Conservation (phyloP, 2,888 invertebrate genomes). For the Apamea monoglypha region DNA sequence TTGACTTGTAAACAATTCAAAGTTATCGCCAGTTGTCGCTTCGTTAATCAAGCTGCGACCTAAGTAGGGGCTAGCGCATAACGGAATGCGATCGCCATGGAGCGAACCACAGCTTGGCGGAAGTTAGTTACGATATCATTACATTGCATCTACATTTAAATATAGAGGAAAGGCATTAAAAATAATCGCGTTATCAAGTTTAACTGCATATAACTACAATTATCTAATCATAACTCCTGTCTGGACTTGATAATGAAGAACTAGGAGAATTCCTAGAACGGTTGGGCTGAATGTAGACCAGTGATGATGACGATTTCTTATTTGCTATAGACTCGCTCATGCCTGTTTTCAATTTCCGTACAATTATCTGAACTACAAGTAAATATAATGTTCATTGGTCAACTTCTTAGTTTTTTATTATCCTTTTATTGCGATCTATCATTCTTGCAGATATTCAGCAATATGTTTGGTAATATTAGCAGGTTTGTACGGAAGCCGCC, state of each 20-base stretch:
- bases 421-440: too few species aligned
- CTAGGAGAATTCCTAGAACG: neutral
- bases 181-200: slow-evolving; percentile 47
- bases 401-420: too few species aligned
- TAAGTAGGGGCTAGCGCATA: slow-evolving; percentile 69
- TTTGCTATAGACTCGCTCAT: neutral
- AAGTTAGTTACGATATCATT: slow-evolving; percentile 67
- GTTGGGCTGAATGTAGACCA: neutral
- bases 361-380: neutral
- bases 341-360: neutral
- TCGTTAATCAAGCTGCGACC: slow-evolving; percentile 71
- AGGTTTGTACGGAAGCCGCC: too few species aligned
- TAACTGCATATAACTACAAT: slow-evolving; percentile 32
- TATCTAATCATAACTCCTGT: slow-evolving; percentile 18
- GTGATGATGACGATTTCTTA: neutral
- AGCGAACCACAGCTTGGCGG: slow-evolving; percentile 68
- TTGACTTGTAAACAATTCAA: slow-evolving; percentile 38
- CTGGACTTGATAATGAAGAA: slow-evolving; percentile 4
- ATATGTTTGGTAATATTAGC: too few species aligned
- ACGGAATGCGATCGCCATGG: slow-evolving; percentile 77
- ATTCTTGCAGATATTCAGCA: too few species aligned
- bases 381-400: neutral
- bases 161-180: slow-evolving; percentile 56
- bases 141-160: slow-evolving; percentile 60
- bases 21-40: slow-evolving; percentile 63